Conservation (phyloP, 2,113 vertebrate species). For the Naja naja region DNA sequence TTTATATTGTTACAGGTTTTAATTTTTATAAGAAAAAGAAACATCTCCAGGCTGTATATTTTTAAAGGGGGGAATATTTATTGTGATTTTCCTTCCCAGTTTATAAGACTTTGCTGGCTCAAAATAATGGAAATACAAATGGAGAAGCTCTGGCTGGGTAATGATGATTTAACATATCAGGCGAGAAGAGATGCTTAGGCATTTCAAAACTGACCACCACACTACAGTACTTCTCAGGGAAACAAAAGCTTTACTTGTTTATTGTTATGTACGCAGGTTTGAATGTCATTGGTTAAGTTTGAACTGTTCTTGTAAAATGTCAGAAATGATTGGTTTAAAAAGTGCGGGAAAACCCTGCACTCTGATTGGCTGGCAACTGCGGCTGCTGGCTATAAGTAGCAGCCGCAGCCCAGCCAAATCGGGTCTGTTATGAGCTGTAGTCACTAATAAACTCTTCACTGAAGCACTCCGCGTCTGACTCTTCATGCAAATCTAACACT, state of each 20-base stretch:
- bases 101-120: neutral
- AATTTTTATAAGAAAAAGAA: neutral
- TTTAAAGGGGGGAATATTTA: neutral
- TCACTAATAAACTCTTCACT: too few relatives aligned
- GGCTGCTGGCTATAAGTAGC: too few relatives aligned
- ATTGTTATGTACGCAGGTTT: too few relatives aligned
- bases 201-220: neutral
- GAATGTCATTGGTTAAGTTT: too few relatives aligned
- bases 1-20: neutral
- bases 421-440: too few relatives aligned
- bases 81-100: neutral
- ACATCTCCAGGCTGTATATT: neutral
- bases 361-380: too few relatives aligned
- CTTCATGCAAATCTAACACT: too few relatives aligned
- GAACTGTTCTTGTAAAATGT: too few relatives aligned
- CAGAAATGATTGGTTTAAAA: too few relatives aligned
- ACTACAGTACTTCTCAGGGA: neutral
- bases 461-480: too few relatives aligned
- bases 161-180: constrained; percentile 38
- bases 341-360: too few relatives aligned
- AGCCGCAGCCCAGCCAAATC: too few relatives aligned
- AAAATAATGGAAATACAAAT: neutral
- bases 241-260: neutral
- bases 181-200: constrained; percentile 16
- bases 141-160: neutral